These are phyloP conservation scores for Falco punctatus DNA, from an alignment of 2,113 vertebrate species.

Conservation along the genomic window DNA sequence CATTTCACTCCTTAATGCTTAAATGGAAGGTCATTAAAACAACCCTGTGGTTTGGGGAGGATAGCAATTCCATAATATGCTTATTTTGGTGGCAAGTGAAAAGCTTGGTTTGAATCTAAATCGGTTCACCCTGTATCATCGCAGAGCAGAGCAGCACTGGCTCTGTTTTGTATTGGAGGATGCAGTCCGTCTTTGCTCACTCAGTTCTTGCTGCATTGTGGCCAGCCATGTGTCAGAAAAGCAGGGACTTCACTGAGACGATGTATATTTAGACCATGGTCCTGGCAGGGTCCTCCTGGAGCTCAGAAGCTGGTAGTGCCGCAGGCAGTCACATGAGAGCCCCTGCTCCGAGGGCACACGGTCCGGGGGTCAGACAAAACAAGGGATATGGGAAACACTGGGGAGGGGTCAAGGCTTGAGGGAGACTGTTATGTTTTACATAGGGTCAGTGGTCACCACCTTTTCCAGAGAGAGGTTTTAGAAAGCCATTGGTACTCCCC, in stretches of 20 bases:
- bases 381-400: neutral
- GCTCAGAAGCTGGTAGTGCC: neutral
- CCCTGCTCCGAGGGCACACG: neutral
- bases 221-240: neutral
- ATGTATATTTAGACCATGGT: neutral
- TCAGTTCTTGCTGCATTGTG: neutral
- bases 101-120: neutral
- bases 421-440: neutral
- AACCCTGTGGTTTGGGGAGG: slow-evolving; percentile 37
- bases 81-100: slow-evolving; percentile 44
- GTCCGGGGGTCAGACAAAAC: neutral
- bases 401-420: neutral
- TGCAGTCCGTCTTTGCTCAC: neutral
- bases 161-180: neutral
- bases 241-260: neutral
- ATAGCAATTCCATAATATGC: neutral
- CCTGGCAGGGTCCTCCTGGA: neutral
- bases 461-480: neutral
- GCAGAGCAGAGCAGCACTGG: neutral
- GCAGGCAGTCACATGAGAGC: neutral
- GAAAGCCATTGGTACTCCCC: neutral
- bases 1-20: slow-evolving; percentile 57
- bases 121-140: neutral
- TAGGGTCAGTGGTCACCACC: neutral
- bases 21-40: slow-evolving; percentile 56